phyloP scores from a whole-genome alignment of 2,797 vertebrate species.

The Amblyopsis hoosieri region DNA sequence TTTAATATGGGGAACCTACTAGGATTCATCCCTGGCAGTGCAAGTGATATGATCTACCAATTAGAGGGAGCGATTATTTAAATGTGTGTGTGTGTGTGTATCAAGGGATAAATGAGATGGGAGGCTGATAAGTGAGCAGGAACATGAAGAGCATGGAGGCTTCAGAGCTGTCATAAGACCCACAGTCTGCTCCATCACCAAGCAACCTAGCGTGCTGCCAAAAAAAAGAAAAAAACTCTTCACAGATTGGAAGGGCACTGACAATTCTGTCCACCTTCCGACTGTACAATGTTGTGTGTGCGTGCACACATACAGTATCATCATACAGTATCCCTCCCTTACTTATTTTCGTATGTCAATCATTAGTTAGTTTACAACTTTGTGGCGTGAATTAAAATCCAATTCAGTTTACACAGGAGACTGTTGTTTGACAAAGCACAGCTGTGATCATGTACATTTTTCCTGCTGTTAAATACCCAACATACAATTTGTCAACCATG shows the following conservation, averaged over 20 bases:
- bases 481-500: constrained; percentile 65
- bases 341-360: neutral
- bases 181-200: constrained; percentile 45
- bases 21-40: neutral
- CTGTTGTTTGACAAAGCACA: constrained; percentile 54
- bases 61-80: constrained; percentile 15
- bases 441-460: constrained; percentile 56
- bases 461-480: constrained; percentile 51
- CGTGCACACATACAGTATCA: neutral
- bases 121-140: constrained; percentile 27
- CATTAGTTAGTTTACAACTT: neutral
- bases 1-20: too few relatives aligned
- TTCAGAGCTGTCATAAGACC: constrained; percentile 59
- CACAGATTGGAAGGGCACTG: constrained; percentile 58
- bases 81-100: neutral
- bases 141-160: constrained; percentile 41
- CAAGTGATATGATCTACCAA: constrained; percentile 26
- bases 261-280: constrained; percentile 47
- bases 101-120: constrained; percentile 21
- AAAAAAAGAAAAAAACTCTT: constrained; percentile 58
- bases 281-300: constrained; percentile 19
- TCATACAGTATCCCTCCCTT: neutral
- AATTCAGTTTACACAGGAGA: constrained; percentile 54
- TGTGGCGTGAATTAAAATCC: constrained; percentile 43
- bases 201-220: constrained; percentile 55